A percentile compares a stretch with the other conserved stretches of the same genome.
Conservation (phyloP, 1,140 invertebrate species). For the Euschistus heros region DNA sequence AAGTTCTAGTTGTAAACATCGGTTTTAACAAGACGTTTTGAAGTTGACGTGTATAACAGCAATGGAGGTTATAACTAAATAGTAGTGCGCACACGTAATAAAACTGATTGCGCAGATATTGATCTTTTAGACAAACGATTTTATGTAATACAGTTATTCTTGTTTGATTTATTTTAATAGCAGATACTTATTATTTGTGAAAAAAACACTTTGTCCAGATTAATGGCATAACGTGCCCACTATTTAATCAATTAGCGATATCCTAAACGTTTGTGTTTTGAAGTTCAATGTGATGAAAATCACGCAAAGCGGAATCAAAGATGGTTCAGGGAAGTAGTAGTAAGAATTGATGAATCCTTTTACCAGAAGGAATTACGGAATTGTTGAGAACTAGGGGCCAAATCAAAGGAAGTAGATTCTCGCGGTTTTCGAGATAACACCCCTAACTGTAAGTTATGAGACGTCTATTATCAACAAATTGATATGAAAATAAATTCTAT, state of each 20-base stretch:
- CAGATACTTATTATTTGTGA: neutral
- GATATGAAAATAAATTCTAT: too few species aligned
- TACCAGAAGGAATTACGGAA: too few species aligned
- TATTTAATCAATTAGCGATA: too few species aligned
- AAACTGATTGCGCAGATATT: conserved; percentile 15
- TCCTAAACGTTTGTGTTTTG: too few species aligned
- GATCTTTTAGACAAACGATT: conserved; percentile 5
- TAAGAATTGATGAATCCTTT: conserved; percentile 1
- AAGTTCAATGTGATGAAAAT: neutral
- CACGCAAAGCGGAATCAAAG: neutral
- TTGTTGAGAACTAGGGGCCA: too few species aligned
- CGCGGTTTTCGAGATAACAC: too few species aligned
- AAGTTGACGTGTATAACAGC: neutral
- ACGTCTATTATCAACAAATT: too few species aligned
- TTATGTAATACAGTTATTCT: conserved; percentile 3
- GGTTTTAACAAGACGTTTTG: too few species aligned
- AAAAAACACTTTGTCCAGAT: neutral
- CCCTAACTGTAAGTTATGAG: too few species aligned
- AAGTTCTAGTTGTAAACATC: too few species aligned
- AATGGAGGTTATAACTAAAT: neutral
- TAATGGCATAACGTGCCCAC: too few species aligned
- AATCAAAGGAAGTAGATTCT: too few species aligned
- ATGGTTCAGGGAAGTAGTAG: conserved; percentile 6
- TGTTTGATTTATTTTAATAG: conserved; percentile 7
- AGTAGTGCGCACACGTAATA: conserved; percentile 4